These are phyloP conservation scores for Dendropsophus ebraccatus DNA, from an alignment of 2,113 vertebrate genomes.

Conservation along the genomic window DNA sequence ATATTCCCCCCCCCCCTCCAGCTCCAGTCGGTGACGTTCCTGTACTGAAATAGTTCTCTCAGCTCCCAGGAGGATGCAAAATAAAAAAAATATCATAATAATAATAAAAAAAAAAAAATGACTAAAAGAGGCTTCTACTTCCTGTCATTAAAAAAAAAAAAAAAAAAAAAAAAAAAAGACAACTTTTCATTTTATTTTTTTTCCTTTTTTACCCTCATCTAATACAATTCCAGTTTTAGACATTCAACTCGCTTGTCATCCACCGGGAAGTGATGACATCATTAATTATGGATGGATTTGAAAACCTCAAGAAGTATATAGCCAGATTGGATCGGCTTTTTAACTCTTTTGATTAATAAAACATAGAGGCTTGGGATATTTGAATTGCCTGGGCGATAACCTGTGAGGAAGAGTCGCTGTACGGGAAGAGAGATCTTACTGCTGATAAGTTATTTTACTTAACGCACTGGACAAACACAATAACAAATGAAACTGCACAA, in stretches of 20 bases:
- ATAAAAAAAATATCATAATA: slow-evolving; percentile 59
- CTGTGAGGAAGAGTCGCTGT: slow-evolving; percentile 69
- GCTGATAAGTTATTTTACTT: slow-evolving; percentile 69
- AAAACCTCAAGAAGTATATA: slow-evolving; percentile 76
- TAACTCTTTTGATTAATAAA: slow-evolving; percentile 82
- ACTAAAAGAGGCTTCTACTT: slow-evolving; percentile 61
- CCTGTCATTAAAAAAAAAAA: slow-evolving; percentile 74
- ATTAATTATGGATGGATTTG: slow-evolving; percentile 81
- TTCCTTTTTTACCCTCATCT: slow-evolving; percentile 61
- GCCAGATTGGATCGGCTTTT: slow-evolving; percentile 81
- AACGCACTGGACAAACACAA: slow-evolving; percentile 68
- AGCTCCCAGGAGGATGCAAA: slow-evolving; percentile 63
- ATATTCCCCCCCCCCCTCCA: too few relatives aligned
- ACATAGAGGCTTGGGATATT: slow-evolving; percentile 69
- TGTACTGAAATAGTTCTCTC: slow-evolving; percentile 60
- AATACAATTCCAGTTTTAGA: slow-evolving; percentile 73
- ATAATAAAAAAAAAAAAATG: slow-evolving; percentile 59
- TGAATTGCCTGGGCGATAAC: slow-evolving; percentile 72
- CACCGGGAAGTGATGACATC: slow-evolving; percentile 74
- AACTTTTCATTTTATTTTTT: slow-evolving; percentile 61
- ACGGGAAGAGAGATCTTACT: slow-evolving; percentile 66
- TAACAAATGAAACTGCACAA: slow-evolving; percentile 65
- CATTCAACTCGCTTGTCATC: slow-evolving; percentile 71
- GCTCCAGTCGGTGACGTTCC: slow-evolving; percentile 62
- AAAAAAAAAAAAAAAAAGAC: too few relatives aligned